These are phyloP conservation scores for Drosophila lacicola DNA, from an alignment of 2,888 invertebrate species.

Conservation along the genomic window DNA sequence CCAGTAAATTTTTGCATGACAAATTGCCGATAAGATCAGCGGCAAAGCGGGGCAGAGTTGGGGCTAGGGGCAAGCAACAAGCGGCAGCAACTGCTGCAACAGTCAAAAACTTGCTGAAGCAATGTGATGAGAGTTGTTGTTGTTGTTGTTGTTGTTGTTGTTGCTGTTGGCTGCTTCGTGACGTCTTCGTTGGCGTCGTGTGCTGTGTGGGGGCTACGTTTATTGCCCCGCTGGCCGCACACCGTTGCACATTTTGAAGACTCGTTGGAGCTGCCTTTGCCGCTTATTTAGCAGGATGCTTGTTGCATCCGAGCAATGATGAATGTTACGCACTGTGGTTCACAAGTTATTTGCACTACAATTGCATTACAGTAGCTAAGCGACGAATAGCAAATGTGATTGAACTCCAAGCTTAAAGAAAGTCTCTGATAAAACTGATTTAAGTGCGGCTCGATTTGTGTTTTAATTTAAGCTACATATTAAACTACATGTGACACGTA, in stretches of 20 bases:
- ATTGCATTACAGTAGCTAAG: not conserved
- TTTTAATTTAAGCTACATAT: no score
- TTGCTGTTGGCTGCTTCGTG: constrained; percentile 34
- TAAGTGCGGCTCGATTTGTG: no score
- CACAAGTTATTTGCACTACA: not conserved
- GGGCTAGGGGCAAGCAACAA: constrained; percentile 36
- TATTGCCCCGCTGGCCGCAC: constrained; percentile 31
- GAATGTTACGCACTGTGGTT: constrained; percentile 47
- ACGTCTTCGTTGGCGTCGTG: constrained; percentile 49
- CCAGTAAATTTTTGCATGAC: constrained; percentile 80
- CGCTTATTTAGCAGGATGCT: constrained; percentile 45
- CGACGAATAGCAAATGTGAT: not conserved
- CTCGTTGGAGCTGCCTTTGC: constrained; percentile 25
- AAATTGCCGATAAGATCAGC: constrained; percentile 82
- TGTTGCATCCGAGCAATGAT: constrained; percentile 50
- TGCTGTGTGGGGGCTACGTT: constrained; percentile 60
- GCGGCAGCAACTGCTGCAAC: constrained; percentile 17
- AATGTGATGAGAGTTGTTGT: constrained; percentile 37
- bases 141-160: constrained; percentile 16
- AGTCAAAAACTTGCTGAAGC: constrained; percentile 28
- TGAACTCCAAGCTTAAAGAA: no score
- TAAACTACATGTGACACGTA: no score
- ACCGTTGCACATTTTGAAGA: constrained; percentile 33
- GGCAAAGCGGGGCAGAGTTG: constrained; percentile 29
- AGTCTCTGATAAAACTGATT: no score